Evolutionary conservation across 2,888 invertebrate species (phyloP).

Genomic region (Pseudococcus longispinus): DNA sequence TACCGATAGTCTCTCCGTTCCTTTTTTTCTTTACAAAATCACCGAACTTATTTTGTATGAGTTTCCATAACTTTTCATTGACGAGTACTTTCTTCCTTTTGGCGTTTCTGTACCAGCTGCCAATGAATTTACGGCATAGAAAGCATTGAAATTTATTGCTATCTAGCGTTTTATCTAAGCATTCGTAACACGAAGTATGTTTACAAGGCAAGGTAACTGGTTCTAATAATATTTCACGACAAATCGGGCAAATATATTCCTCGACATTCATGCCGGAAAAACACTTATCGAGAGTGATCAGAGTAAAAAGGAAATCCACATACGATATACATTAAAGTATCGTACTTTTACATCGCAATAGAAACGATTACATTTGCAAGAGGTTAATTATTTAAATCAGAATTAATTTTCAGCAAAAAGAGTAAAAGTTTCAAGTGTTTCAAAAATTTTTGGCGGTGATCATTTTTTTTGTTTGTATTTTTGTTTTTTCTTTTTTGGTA

Average conservation of each 20-base stretch:
- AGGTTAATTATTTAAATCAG: no score
- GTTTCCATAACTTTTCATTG: constrained; percentile 22
- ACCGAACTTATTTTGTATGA: neutral
- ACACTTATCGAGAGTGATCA: neutral
- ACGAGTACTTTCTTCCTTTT: constrained; percentile 27
- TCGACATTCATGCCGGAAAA: constrained; percentile 28
- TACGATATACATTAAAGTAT: neutral
- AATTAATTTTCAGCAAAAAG: no score
- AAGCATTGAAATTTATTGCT: constrained; percentile 50
- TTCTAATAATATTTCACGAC: constrained; percentile 48
- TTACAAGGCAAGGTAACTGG: constrained; percentile 51
- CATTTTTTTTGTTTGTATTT: no score
- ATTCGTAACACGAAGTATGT: constrained; percentile 37
- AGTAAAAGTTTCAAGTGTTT: no score
- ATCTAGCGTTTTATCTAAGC: constrained; percentile 49
- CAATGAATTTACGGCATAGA: constrained; percentile 51
- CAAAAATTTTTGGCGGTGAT: no score
- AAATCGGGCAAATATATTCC: constrained; percentile 47
- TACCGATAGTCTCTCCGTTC: constrained; percentile 43
- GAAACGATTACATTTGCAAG: neutral
- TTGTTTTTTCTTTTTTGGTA: no score
- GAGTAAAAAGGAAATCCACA: neutral
- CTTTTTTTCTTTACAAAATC: constrained; percentile 9
- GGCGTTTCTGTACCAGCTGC: constrained; percentile 47
- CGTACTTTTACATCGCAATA: neutral